A percentile compares a stretch with the other conserved stretches of the same genome.
phyloP scores from a whole-genome alignment of 2,888 invertebrate species.

The Odontothrips loti region DNA sequence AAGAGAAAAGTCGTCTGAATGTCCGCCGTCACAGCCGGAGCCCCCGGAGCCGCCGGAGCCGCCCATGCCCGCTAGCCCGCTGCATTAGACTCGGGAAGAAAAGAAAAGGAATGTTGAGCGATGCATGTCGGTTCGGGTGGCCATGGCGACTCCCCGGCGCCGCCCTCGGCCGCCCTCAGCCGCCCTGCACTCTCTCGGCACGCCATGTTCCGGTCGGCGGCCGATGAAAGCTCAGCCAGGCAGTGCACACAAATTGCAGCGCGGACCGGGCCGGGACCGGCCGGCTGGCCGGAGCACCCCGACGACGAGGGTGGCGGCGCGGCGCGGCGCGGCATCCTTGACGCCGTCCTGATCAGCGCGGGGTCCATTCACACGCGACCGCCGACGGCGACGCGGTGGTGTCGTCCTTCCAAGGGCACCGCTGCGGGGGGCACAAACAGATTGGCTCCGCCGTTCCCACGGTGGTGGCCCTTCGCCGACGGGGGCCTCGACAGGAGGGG shows the following conservation, averaged over 20 bases:
- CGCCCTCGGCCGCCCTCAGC: not conserved
- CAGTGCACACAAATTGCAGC: not conserved
- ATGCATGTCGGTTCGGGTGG: conserved; percentile 28
- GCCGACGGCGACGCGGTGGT: not conserved
- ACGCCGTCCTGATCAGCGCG: too few relatives aligned
- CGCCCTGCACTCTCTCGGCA: not conserved
- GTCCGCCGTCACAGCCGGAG: too few relatives aligned
- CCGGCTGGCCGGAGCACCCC: not conserved
- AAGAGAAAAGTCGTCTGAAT: too few relatives aligned
- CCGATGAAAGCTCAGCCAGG: conserved; percentile 1
- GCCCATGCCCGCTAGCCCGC: not conserved
- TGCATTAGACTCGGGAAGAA: not conserved
- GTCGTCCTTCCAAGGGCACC: too few relatives aligned
- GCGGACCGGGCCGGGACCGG: not conserved
- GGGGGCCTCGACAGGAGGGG: not conserved
- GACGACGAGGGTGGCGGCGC: not conserved
- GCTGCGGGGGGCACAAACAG: too few relatives aligned
- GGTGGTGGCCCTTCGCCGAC: too few relatives aligned
- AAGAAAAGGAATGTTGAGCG: conserved; percentile 8
- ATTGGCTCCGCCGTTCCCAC: too few relatives aligned
- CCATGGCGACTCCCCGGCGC: conserved; percentile 29
- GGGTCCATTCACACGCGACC: too few relatives aligned
- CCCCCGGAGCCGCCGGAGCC: not conserved
- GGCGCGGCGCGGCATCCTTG: not conserved
- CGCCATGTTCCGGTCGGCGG: not conserved